phyloP scores from a whole-genome alignment of 2,888 invertebrate species.

The Julus scandinavius region DNA sequence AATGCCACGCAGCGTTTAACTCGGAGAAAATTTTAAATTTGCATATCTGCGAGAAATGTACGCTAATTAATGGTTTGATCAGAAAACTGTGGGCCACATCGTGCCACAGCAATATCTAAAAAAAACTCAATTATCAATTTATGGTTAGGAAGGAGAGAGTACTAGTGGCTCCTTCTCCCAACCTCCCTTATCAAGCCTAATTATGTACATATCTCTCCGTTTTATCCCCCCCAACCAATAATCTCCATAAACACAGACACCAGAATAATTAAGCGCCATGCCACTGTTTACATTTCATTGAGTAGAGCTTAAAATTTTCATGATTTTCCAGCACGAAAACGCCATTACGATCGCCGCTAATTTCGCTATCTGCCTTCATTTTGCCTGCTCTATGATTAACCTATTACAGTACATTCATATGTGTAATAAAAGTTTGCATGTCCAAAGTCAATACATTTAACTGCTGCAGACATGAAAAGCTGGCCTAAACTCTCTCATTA shows the following conservation, averaged over 20 bases:
- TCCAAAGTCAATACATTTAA: conserved; percentile 28
- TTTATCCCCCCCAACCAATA: conserved; percentile 41
- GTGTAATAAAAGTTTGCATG: conserved; percentile 53
- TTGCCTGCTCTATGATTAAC: conserved; percentile 26
- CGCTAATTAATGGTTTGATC: conserved; percentile 28
- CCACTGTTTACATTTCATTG: conserved; percentile 49
- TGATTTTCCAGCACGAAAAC: conserved; percentile 44
- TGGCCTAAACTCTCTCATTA: conserved; percentile 19
- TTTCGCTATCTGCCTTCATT: conserved; percentile 50
- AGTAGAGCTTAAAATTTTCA: conserved; percentile 36
- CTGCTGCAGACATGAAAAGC: neutral
- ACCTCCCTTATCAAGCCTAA: conserved; percentile 39
- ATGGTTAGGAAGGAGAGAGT: conserved; percentile 4
- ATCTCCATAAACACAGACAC: conserved; percentile 48
- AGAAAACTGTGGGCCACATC: neutral
- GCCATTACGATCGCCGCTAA: conserved; percentile 47
- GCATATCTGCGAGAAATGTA: conserved; percentile 4
- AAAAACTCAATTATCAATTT: conserved; percentile 15
- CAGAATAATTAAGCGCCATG: conserved; percentile 48
- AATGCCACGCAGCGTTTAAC: neutral
- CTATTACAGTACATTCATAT: conserved; percentile 37
- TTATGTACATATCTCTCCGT: conserved; percentile 13
- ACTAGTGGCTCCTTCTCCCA: neutral
- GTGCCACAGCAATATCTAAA: neutral
- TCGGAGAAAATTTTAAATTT: conserved; percentile 12